A percentile compares a stretch with the other conserved stretches of the same genome.
Conservation (phyloP, 2,888 invertebrate species). For the Drosophila cognata region DNA sequence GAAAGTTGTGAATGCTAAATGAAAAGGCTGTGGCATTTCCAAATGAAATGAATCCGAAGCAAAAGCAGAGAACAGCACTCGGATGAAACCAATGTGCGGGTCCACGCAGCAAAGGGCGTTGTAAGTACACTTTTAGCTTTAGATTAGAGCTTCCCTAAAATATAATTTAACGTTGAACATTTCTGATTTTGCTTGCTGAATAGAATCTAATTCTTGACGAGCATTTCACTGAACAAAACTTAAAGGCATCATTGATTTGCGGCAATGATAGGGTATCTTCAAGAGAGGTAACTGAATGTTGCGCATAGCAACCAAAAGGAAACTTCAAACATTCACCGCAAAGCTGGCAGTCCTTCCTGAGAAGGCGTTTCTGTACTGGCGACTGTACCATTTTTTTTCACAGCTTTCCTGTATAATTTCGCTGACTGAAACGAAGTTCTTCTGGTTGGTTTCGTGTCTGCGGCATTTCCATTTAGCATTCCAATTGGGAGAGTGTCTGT, state of each 20-base stretch:
- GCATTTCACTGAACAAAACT: no score
- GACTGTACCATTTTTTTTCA: conserved; percentile 50
- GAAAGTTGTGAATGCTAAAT: conserved; percentile 47
- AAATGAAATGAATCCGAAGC: conserved; percentile 55
- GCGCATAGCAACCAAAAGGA: conserved; percentile 16
- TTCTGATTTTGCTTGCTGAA: neutral
- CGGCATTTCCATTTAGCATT: conserved; percentile 67
- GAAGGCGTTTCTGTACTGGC: conserved; percentile 7
- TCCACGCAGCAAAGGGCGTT: conserved; percentile 18
- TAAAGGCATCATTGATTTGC: neutral
- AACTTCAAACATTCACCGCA: conserved; percentile 29
- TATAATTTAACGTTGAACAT: neutral
- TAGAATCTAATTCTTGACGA: neutral
- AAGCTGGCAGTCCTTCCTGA: conserved; percentile 4
- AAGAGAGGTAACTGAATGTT: conserved; percentile 3
- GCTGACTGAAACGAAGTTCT: conserved; percentile 61
- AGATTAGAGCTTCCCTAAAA: neutral
- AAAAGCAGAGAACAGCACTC: conserved; percentile 27
- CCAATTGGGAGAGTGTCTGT: conserved; percentile 45
- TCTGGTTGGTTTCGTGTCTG: conserved; percentile 77
- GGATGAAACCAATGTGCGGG: conserved; percentile 28
- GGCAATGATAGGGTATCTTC: neutral
- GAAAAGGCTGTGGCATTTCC: conserved; percentile 59
- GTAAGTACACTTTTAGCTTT: conserved; percentile 16
- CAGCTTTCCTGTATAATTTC: conserved; percentile 28